phyloP scores from a whole-genome alignment of 2,113 vertebrate genomes.

The Tinamus guttatus region DNA sequence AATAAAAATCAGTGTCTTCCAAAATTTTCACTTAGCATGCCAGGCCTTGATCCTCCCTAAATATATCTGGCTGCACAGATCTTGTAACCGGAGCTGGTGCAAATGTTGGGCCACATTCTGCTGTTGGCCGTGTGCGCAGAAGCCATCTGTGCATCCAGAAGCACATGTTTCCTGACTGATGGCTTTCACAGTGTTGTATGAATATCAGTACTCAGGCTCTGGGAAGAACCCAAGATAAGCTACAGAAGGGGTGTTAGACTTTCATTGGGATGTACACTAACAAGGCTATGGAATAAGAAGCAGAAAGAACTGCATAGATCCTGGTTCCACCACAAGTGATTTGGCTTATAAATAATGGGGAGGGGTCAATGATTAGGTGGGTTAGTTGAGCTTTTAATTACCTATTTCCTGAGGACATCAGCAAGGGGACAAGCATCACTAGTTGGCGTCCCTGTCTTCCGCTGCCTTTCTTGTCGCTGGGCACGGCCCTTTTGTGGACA shows the following conservation, averaged over 20 bases:
- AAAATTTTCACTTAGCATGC: background rate
- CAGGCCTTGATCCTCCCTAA: background rate
- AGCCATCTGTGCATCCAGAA: background rate
- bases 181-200: background rate
- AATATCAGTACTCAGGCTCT: background rate
- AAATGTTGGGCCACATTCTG: background rate
- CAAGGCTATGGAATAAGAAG: background rate
- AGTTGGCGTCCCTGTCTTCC: accelerated
- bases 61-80: background rate
- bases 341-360: background rate
- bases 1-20: background rate
- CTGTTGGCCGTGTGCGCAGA: background rate
- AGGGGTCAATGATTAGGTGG: background rate
- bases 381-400: background rate
- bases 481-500: accelerated
- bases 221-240: background rate
- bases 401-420: background rate
- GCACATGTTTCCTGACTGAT: background rate
- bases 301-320: background rate
- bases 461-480: accelerated
- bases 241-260: background rate
- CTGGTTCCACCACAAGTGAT: background rate
- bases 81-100: background rate
- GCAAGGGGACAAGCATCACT: accelerated
- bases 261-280: background rate